A percentile compares a stretch with the other conserved stretches of the same genome.
Conservation (phyloP, 2,797 vertebrate species). For the Molossus alvarezi region DNA sequence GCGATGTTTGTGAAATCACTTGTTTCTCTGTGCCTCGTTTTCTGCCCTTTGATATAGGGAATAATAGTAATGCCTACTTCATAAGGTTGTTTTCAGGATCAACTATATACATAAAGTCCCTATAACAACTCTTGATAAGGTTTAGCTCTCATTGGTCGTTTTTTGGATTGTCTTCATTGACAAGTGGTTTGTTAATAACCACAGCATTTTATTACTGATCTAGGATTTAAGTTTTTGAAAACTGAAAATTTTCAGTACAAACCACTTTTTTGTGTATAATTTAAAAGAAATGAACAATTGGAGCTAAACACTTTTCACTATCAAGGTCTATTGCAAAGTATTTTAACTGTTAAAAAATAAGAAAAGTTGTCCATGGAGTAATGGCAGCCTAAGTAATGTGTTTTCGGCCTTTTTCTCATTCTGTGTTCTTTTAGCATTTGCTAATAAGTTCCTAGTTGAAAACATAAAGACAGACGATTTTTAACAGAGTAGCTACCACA, state of each 20-base stretch:
- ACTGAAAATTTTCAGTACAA: neutral
- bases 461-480: neutral
- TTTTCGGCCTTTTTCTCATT: neutral
- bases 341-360: constrained; percentile 32
- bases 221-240: constrained; percentile 48
- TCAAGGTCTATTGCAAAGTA: neutral
- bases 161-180: neutral
- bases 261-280: constrained; percentile 14
- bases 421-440: constrained; percentile 34
- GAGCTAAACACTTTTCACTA: neutral
- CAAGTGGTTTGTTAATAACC: neutral
- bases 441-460: neutral
- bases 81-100: neutral
- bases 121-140: neutral
- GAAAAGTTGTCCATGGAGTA: neutral
- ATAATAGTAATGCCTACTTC: neutral
- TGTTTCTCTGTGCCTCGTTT: neutral
- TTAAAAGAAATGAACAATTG: neutral
- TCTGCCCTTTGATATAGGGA: neutral
- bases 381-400: neutral
- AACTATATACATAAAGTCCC: neutral
- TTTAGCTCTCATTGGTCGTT: neutral
- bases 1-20: neutral
- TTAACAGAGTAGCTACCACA: neutral
- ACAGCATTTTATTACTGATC: neutral